Percentiles rank a stretch among this genome's conserved stretches.
phyloP scores from a whole-genome alignment of 2,797 vertebrate species.

The Heterohyrax brucei region DNA sequence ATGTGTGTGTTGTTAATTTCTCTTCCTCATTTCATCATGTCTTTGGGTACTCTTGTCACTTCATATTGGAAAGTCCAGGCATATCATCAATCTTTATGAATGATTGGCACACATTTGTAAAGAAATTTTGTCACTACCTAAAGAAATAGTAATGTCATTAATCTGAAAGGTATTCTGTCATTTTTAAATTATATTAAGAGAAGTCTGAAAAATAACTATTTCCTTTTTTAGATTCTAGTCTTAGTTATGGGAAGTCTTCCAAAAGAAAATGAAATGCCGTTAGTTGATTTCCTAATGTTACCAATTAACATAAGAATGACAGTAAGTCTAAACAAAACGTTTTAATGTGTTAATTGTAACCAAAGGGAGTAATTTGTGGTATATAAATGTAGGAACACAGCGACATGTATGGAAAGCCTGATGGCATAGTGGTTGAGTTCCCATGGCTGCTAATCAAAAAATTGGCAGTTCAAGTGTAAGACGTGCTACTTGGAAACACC shows the following conservation, averaged over 20 bases:
- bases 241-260: constrained; percentile 78
- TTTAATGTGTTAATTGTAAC: constrained; percentile 72
- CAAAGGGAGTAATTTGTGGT: constrained; percentile 63
- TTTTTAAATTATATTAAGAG: constrained; percentile 81
- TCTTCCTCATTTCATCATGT: constrained; percentile 49
- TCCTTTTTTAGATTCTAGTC: constrained; percentile 72
- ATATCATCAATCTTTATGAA: constrained; percentile 70
- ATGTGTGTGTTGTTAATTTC: constrained; percentile 4
- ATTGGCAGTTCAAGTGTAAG: too few relatives aligned
- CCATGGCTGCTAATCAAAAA: too few relatives aligned
- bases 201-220: constrained; percentile 46
- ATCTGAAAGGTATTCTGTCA: constrained; percentile 76
- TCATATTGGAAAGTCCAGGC: constrained; percentile 41
- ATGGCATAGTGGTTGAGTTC: too few relatives aligned
- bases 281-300: constrained; percentile 72
- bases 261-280: constrained; percentile 76
- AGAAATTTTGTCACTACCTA: constrained; percentile 61
- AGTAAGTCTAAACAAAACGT: constrained; percentile 78
- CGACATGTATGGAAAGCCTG: background rate
- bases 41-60: constrained; percentile 46
- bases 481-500: too few relatives aligned
- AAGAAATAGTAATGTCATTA: constrained; percentile 78
- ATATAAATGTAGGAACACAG: constrained; percentile 65
- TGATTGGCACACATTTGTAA: constrained; percentile 41
- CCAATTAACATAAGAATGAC: constrained; percentile 78